A percentile compares a stretch with the other conserved stretches of the same genome.
These are phyloP conservation scores for Motacilla tschutschensis DNA, from an alignment of 2,113 vertebrate species.

Conservation along the genomic window DNA sequence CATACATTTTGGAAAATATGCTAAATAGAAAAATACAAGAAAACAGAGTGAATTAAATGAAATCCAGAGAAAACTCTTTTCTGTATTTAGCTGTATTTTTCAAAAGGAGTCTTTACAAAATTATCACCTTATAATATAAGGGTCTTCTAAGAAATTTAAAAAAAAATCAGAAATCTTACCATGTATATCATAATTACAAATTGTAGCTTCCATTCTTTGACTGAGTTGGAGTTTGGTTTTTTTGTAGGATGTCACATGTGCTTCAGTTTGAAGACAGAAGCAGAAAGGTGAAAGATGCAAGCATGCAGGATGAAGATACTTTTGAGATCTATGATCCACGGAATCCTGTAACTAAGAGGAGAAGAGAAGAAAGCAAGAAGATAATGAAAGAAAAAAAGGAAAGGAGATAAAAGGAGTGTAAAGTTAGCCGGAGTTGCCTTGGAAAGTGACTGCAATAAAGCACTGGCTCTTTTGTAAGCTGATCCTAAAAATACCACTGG, in stretches of 20 bases:
- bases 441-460: constrained; percentile 35
- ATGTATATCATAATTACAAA: background rate
- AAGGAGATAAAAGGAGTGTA: constrained; percentile 72
- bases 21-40: background rate
- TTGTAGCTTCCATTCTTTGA: background rate
- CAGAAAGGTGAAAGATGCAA: constrained; percentile 96
- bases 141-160: background rate
- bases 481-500: constrained; percentile 41
- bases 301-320: constrained; percentile 93
- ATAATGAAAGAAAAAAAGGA: constrained; percentile 95
- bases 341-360: constrained; percentile 94
- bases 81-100: background rate
- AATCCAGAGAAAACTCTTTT: background rate
- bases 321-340: constrained; percentile 97
- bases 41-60: constrained; percentile 2
- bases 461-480: constrained; percentile 12
- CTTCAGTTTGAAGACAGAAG: constrained; percentile 95
- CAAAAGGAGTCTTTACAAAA: background rate
- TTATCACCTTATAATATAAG: background rate
- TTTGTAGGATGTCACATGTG: constrained; percentile 90
- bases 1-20: background rate
- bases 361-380: constrained; percentile 96
- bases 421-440: constrained; percentile 23
- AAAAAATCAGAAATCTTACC: background rate
- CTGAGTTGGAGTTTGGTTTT: background rate